Percentiles rank a stretch among this genome's conserved stretches.
phyloP scores from a whole-genome alignment of 2,888 invertebrate genomes.

The Cremastobaeus sp. region DNA sequence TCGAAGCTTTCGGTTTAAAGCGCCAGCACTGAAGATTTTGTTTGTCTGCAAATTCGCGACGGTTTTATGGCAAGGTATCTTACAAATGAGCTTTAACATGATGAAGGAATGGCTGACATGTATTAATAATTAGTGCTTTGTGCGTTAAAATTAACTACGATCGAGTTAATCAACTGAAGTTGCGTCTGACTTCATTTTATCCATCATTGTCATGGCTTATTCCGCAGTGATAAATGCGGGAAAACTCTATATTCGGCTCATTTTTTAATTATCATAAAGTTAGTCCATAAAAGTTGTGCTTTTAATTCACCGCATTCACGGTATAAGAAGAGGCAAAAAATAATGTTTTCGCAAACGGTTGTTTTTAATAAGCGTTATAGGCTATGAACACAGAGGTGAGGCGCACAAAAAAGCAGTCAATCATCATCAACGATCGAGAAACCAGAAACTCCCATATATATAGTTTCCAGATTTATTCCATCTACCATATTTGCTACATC shows the following conservation, averaged over 20 bases:
- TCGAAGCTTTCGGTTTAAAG: conserved; percentile 52
- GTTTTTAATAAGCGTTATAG: conserved; percentile 14
- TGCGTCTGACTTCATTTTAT: too few relatives aligned
- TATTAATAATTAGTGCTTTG: conserved; percentile 78
- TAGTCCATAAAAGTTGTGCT: too few relatives aligned
- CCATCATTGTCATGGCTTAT: too few relatives aligned
- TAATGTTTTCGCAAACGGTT: conserved; percentile 6
- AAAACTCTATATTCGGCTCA: too few relatives aligned
- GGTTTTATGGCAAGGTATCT: conserved; percentile 64
- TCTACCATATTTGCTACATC: conserved; percentile 42
- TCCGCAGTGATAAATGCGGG: too few relatives aligned
- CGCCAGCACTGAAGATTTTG: conserved; percentile 36
- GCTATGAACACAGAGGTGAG: conserved; percentile 12
- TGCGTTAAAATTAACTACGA: conserved; percentile 62
- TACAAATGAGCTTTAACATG: conserved; percentile 72
- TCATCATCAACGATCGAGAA: conserved; percentile 28
- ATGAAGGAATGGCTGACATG: conserved; percentile 74
- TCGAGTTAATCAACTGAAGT: too few relatives aligned
- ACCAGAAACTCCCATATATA: conserved; percentile 48
- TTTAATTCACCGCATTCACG: too few relatives aligned
- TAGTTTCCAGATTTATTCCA: conserved; percentile 47
- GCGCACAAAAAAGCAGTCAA: conserved; percentile 41
- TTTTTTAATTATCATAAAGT: too few relatives aligned
- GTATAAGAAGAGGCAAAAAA: too few relatives aligned
- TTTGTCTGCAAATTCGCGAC: conserved; percentile 43